These are phyloP conservation scores for Pseudorasbora parva DNA, from an alignment of 2,113 vertebrate genomes.

Conservation along the genomic window DNA sequence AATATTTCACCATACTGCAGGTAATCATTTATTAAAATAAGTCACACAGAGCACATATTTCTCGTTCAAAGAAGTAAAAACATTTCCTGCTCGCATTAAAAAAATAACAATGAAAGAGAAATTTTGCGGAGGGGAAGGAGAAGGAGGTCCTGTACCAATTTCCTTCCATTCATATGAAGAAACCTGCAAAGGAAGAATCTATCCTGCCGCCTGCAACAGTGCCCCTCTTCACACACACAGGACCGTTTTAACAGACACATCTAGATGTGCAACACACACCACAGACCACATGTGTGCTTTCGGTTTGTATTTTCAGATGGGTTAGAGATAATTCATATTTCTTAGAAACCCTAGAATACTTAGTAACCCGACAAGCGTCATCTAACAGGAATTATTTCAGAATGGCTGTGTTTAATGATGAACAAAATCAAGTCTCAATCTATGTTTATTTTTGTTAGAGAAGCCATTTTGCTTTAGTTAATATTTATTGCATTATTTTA, in stretches of 20 bases:
- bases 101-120: neutral
- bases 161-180: constrained; percentile 32
- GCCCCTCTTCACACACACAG: neutral
- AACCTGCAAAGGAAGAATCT: neutral
- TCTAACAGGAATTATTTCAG: neutral
- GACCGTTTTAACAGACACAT: neutral
- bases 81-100: neutral
- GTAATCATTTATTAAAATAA: neutral
- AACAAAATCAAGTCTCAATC: too few relatives aligned
- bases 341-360: constrained; percentile 9
- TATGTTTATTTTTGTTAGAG: too few relatives aligned
- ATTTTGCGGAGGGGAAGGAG: constrained; percentile 19
- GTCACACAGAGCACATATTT: neutral
- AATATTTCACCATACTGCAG: neutral
- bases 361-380: neutral
- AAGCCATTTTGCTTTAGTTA: too few relatives aligned
- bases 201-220: neutral
- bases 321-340: neutral
- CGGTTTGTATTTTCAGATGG: neutral
- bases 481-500: too few relatives aligned
- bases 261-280: neutral
- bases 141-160: constrained; percentile 22
- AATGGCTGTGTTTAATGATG: neutral
- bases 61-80: neutral
- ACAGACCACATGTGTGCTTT: constrained; percentile 11